A percentile compares a stretch with the other conserved stretches of the same genome.
Evolutionary conservation across 2,888 invertebrate genomes (phyloP).

Genomic region (Hirtodrosophila cameraria): DNA sequence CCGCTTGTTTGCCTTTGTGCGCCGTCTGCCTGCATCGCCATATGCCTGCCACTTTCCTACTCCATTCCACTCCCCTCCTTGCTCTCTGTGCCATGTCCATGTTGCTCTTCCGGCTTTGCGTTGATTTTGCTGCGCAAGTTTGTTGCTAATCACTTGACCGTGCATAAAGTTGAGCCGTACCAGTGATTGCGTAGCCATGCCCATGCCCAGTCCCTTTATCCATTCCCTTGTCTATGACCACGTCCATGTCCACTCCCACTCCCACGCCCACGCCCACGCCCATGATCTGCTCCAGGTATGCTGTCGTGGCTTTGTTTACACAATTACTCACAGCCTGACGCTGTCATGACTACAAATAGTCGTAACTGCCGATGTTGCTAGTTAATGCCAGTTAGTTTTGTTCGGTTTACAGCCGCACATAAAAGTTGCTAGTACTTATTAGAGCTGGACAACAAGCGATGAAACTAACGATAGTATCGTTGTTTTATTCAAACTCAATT

Average conservation of each 20-base stretch:
- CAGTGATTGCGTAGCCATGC: conserved; percentile 63
- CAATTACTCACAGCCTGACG: conserved; percentile 68
- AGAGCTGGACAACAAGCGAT: background rate
- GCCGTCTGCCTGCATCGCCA: conserved; percentile 19
- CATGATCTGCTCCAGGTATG: conserved; percentile 26
- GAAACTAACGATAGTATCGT: too few relatives aligned
- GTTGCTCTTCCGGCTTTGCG: conserved; percentile 54
- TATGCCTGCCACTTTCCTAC: conserved; percentile 11
- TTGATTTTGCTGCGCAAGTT: conserved; percentile 70
- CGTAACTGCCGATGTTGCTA: conserved; percentile 41
- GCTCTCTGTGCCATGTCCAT: background rate
- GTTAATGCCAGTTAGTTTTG: conserved; percentile 57
- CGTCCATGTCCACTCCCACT: conserved; percentile 1
- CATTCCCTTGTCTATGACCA: background rate
- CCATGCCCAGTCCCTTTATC: conserved; percentile 24
- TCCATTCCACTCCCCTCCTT: conserved; percentile 1
- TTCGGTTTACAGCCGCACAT: background rate
- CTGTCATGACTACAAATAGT: conserved; percentile 57
- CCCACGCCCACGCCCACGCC: background rate
- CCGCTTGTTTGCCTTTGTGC: conserved; percentile 68
- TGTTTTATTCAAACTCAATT: too few relatives aligned
- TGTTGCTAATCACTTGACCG: conserved; percentile 80
- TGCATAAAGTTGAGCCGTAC: conserved; percentile 63
- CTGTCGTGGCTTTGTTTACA: conserved; percentile 60
- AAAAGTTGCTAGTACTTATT: conserved; percentile 14